Evolutionary conservation across 2,888 invertebrate species (phyloP), one percentile per base, ranked within the genome.

Genomic region (Macrostomum cliftonense): DNA sequence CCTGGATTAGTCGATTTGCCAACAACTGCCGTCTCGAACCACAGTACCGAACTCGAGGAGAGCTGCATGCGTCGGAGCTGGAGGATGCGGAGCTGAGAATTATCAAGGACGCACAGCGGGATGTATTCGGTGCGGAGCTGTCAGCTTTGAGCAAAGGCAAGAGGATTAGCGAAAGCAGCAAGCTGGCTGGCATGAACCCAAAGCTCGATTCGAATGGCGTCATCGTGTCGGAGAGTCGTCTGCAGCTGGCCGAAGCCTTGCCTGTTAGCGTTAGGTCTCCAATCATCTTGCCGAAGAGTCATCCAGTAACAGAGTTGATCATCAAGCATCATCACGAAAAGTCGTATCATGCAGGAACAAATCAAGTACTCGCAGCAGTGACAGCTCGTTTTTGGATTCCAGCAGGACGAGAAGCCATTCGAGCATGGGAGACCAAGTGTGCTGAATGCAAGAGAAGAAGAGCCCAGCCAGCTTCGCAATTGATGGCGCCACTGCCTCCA

Each of bases 401-500:
- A 28, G 28, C 28, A 28, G 49, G 40, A 4, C 36, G 49, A 37
- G 49, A 49, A 19, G 49, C 17, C 11, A 46, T 49, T 17, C 16
- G 37, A 14, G 46, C 37, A 21, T 47, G 20, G 43, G 49, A 46
- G 39, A n/a, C 37, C 17, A 20, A 46, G 12, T 49, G 49, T 37
- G n/a, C 13, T 12, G 38, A 14, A 47, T 49, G 49, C 46, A 47
- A n/a, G 5, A 16, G 14, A 11, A 36, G 21, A 47, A 46, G 37
- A 12, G 36, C 45, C 19, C 20, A 47, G n/a, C 37, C 37, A 36
- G 45, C 49, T 14, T 16, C 20, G 11, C 49, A 49, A 17, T 17
- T 49, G 12, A 49, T 49, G 49, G 49, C 49, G 12, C 49, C 49
- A 19, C 19, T 49, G 19, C 49, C 49, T 48, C 14, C 12, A 14